These are phyloP conservation scores for Rhopalosiphum padi DNA, from an alignment of 1,140 invertebrate species.

Conservation along the genomic window DNA sequence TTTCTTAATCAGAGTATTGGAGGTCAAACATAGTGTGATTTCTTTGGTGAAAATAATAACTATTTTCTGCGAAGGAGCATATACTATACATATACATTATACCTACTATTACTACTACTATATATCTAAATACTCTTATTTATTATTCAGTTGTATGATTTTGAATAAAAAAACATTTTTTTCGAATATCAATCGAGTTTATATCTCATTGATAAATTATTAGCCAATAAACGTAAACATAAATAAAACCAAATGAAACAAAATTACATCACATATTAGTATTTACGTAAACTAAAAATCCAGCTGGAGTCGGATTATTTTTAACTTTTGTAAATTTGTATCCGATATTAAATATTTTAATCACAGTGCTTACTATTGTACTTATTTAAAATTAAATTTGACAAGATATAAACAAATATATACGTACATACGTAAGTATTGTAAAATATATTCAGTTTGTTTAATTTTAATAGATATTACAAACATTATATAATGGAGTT, in stretches of 20 bases:
- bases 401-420: background rate
- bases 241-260: background rate
- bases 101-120: background rate
- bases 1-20: background rate
- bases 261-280: background rate
- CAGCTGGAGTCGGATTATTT: background rate
- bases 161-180: background rate
- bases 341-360: background rate
- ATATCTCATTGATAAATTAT: background rate
- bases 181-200: background rate
- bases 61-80: no score
- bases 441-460: conserved; percentile 15
- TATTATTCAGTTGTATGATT: background rate
- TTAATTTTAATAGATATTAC: background rate
- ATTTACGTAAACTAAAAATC: background rate
- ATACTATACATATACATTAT: no score
- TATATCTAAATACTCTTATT: background rate
- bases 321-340: background rate
- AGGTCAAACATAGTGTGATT: background rate
- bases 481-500: background rate
- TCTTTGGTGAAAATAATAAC: background rate
- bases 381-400: background rate
- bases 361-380: background rate
- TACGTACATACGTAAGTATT: background rate
- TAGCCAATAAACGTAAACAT: background rate